These are phyloP conservation scores for Limnothrissa miodon DNA, from an alignment of 2,113 vertebrate genomes.

Conservation along the genomic window DNA sequence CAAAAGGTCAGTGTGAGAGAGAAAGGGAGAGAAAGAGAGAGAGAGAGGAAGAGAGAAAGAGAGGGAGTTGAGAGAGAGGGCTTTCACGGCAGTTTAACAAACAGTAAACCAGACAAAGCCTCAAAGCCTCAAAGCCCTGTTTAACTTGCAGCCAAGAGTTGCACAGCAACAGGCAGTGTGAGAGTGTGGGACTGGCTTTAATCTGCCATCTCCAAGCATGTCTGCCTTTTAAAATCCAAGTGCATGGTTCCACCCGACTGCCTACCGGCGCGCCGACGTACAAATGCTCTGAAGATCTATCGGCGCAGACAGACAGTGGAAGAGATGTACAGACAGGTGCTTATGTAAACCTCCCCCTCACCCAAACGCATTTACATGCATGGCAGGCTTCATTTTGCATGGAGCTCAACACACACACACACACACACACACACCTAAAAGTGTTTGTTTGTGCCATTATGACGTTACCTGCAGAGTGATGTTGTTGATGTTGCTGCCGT, in stretches of 20 bases:
- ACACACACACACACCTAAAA: not conserved
- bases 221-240: not conserved
- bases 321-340: too few relatives aligned
- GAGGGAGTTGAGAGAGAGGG: too few relatives aligned
- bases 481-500: slow-evolving; percentile 95
- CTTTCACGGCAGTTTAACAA: too few relatives aligned
- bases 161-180: not conserved
- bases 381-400: too few relatives aligned
- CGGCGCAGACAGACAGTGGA: not conserved
- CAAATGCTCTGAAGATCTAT: not conserved
- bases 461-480: not conserved
- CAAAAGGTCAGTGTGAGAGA: too few relatives aligned
- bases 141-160: too few relatives aligned
- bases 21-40: too few relatives aligned
- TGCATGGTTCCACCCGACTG: not conserved
- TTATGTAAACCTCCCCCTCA: too few relatives aligned
- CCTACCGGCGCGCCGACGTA: not conserved
- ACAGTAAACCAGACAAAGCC: too few relatives aligned
- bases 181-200: not conserved
- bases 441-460: not conserved
- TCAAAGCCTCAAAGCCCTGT: too few relatives aligned
- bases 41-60: too few relatives aligned
- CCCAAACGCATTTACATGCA: too few relatives aligned
- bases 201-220: not conserved
- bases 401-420: not conserved